Conservation (phyloP, 2,113 vertebrate species). For the Mohoua ochrocephala region DNA sequence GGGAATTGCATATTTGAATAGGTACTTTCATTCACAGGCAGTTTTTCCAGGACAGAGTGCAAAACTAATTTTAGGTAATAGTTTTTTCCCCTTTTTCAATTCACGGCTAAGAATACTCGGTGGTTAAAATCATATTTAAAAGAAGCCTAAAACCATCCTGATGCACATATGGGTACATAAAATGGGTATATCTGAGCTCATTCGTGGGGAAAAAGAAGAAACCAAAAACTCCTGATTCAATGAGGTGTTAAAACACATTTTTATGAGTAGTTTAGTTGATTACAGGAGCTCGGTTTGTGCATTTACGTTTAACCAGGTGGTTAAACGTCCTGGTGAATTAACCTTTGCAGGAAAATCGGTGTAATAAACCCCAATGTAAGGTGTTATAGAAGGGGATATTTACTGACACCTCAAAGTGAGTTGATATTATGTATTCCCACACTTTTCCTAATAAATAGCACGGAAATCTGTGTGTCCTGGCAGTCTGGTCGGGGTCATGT, state of each 20-base stretch:
- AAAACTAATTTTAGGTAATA: background rate
- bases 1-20: background rate
- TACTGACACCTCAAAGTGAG: background rate
- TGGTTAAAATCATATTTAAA: background rate
- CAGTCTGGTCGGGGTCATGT: fast-evolving
- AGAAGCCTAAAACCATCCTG: background rate
- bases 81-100: background rate
- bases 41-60: background rate
- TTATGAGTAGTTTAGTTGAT: background rate
- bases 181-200: background rate
- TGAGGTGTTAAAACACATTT: background rate
- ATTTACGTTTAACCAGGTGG: background rate
- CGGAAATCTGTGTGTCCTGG: fast-evolving
- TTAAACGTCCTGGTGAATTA: background rate
- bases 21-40: background rate
- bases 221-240: background rate
- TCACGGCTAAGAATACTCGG: background rate
- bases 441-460: background rate
- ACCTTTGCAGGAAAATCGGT: background rate
- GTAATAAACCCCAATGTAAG: background rate
- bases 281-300: background rate
- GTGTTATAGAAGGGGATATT: background rate
- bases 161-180: background rate
- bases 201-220: background rate
- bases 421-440: background rate